phyloP scores from a whole-genome alignment of 1,140 invertebrate genomes.

The Augochlora pura region DNA sequence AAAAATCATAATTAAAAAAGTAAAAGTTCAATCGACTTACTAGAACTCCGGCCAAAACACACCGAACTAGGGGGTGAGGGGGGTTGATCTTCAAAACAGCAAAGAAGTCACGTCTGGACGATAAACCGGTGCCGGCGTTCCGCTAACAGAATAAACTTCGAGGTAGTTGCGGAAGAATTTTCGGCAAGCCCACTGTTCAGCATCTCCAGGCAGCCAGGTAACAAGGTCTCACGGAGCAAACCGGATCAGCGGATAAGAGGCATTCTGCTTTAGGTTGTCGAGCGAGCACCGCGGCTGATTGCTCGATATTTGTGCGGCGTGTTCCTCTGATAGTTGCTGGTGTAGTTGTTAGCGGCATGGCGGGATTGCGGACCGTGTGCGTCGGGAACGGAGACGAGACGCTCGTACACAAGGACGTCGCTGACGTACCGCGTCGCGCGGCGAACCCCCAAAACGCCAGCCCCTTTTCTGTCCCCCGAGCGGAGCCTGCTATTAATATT shows the following conservation, averaged over 20 bases:
- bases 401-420: slow-evolving; percentile 3
- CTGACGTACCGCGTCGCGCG: slow-evolving; percentile 18
- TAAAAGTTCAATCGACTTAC: too few species aligned
- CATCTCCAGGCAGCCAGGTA: not conserved
- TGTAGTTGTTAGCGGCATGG: slow-evolving; percentile 26
- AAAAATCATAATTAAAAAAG: too few species aligned
- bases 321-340: slow-evolving; percentile 48
- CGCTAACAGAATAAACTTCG: too few species aligned
- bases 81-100: too few species aligned
- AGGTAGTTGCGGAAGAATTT: not conserved
- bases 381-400: slow-evolving; percentile 23
- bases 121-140: too few species aligned
- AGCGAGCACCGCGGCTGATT: slow-evolving; percentile 41
- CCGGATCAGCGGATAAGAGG: slow-evolving; percentile 40
- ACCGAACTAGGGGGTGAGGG: too few species aligned
- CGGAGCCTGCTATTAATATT: not conserved
- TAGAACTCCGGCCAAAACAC: too few species aligned
- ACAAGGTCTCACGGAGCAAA: slow-evolving; percentile 32
- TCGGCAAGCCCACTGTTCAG: too few species aligned
- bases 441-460: slow-evolving; percentile 10
- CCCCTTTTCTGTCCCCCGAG: slow-evolving; percentile 26
- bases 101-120: too few species aligned
- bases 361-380: slow-evolving; percentile 30
- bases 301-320: slow-evolving; percentile 38
- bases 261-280: slow-evolving; percentile 33